A percentile compares a stretch with the other conserved stretches of the same genome.
phyloP scores from a whole-genome alignment of 2,113 vertebrate genomes.

The Grammomys surdaster region DNA sequence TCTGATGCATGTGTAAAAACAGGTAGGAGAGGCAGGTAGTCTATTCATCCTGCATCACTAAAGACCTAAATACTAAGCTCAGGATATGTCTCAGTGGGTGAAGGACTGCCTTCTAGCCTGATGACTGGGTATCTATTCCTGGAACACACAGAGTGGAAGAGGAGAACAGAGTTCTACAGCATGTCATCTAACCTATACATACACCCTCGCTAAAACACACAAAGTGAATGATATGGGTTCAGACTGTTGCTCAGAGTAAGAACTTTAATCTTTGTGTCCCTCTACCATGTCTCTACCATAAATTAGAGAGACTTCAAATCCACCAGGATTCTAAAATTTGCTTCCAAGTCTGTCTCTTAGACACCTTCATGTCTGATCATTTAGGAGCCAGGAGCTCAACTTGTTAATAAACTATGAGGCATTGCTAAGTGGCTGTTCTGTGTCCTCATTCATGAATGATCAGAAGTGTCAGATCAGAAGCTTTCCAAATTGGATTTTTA shows the following conservation, averaged over 20 bases:
- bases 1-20: background rate
- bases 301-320: background rate
- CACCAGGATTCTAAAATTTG: slow-evolving; percentile 45
- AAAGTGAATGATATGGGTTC: background rate
- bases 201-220: background rate
- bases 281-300: background rate
- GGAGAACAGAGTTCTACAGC: background rate
- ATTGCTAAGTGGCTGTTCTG: background rate
- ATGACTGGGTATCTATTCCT: background rate
- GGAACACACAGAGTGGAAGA: background rate
- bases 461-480: slow-evolving; percentile 67
- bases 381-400: slow-evolving; percentile 21
- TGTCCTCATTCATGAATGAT: slow-evolving; percentile 47
- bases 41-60: background rate
- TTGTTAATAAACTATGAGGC: slow-evolving; percentile 73
- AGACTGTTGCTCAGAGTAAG: background rate
- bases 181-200: too few relatives aligned
- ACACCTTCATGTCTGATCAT: slow-evolving; percentile 65
- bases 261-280: slow-evolving; percentile 52
- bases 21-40: too few relatives aligned
- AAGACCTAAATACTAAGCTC: background rate
- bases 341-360: slow-evolving; percentile 1
- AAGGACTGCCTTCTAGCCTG: background rate
- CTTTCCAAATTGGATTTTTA: slow-evolving; percentile 62
- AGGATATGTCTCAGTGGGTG: background rate